A percentile compares a stretch with the other conserved stretches of the same genome.
Evolutionary conservation across 2,888 invertebrate species (phyloP).

Genomic region (Dascillus cervinus): DNA sequence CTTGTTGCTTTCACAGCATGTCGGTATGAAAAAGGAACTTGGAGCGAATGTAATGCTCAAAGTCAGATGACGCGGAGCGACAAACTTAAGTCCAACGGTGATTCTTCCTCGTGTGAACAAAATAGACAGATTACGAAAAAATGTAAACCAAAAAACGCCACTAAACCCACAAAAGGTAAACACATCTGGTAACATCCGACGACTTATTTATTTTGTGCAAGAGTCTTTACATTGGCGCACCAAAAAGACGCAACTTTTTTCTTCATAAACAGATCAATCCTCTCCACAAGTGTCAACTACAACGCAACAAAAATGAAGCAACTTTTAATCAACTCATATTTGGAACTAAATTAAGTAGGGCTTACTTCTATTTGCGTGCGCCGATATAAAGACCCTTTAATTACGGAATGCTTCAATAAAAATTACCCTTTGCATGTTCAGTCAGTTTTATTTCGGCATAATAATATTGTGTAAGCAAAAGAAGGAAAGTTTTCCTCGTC

Average conservation of each 20-base stretch:
- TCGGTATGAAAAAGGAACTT: conserved; percentile 82
- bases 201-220: background rate
- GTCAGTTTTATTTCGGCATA: no score
- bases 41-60: conserved; percentile 75
- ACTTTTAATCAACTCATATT: no score
- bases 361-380: no score
- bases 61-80: conserved; percentile 79
- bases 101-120: conserved; percentile 74
- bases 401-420: no score
- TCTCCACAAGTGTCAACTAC: no score
- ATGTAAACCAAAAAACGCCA: conserved; percentile 71
- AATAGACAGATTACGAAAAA: conserved; percentile 78
- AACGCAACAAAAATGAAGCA: no score
- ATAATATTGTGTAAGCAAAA: no score
- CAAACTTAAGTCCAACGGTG: conserved; percentile 73
- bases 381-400: no score
- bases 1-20: conserved; percentile 52
- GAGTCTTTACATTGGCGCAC: background rate
- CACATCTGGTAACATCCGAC: conserved; percentile 22
- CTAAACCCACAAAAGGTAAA: conserved; percentile 57
- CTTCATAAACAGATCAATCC: no score
- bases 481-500: no score
- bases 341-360: no score
- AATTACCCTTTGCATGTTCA: no score
- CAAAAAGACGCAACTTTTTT: background rate